These are phyloP conservation scores for Gouania willdenowi DNA, from an alignment of 2,797 vertebrate genomes.

Conservation along the genomic window DNA sequence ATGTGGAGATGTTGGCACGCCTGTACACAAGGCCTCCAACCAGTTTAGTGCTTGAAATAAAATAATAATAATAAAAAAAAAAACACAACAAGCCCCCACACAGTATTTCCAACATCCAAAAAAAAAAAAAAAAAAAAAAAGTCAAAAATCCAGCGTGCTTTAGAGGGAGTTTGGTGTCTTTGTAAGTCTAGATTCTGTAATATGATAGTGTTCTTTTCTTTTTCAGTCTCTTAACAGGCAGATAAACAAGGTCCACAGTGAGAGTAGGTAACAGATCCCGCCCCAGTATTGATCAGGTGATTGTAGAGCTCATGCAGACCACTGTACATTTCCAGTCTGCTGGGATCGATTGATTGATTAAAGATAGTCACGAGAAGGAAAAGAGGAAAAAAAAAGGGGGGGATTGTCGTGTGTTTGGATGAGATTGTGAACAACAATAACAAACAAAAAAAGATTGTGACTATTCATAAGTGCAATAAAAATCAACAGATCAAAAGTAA, in stretches of 20 bases:
- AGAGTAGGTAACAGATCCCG: conserved; percentile 47
- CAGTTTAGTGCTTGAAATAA: conserved; percentile 29
- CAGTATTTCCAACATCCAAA: conserved; percentile 34
- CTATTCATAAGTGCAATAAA: conserved; percentile 70
- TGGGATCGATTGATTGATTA: conserved; percentile 33
- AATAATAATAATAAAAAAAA: too few relatives aligned
- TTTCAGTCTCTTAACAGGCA: conserved; percentile 23
- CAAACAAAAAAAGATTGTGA: conserved; percentile 54
- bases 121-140: conserved; percentile 50
- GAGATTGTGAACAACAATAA: conserved; percentile 52
- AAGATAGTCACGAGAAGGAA: neutral
- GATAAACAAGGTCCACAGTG: conserved; percentile 41
- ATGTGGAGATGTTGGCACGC: conserved; percentile 45
- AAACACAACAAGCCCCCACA: conserved; percentile 33
- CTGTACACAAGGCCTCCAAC: conserved; percentile 44
- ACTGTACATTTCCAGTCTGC: conserved; percentile 54
- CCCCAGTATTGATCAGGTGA: neutral
- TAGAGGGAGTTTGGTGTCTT: conserved; percentile 16
- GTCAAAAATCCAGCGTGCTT: conserved; percentile 69
- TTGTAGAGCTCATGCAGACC: too few relatives aligned
- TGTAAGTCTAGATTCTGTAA: conserved; percentile 16
- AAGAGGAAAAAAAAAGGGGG: conserved; percentile 26
- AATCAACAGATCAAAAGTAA: conserved; percentile 55
- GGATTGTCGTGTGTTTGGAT: conserved; percentile 49
- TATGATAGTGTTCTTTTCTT: conserved; percentile 29